phyloP scores from a whole-genome alignment of 2,113 vertebrate species.

The Peromyscus leucopus region DNA sequence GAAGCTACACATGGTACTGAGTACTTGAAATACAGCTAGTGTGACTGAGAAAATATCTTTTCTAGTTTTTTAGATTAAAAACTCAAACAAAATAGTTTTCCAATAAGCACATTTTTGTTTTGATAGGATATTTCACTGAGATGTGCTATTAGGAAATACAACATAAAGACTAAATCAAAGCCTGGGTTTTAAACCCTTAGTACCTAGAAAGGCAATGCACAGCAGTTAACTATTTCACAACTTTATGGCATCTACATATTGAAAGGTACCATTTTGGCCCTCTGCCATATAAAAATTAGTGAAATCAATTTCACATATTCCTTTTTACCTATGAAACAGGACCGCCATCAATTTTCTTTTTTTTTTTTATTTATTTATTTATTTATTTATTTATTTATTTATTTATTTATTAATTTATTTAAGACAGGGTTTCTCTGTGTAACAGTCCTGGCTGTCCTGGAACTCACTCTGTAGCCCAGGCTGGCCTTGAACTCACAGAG shows the following conservation, averaged over 20 bases:
- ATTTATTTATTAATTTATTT: too few relatives aligned
- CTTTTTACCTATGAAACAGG: neutral
- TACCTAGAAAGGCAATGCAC: neutral
- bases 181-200: neutral
- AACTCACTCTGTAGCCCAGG: too few relatives aligned
- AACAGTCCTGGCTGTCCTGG: too few relatives aligned
- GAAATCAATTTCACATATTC: neutral
- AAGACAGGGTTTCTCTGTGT: too few relatives aligned
- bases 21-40: neutral
- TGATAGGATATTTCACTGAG: slow-evolving; percentile 3
- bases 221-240: neutral
- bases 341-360: neutral
- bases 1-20: neutral
- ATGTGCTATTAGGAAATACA: neutral
- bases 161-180: neutral
- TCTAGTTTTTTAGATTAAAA: slow-evolving; percentile 41
- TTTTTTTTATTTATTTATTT: too few relatives aligned
- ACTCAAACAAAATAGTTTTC: slow-evolving; percentile 41
- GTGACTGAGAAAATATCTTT: neutral
- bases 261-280: neutral
- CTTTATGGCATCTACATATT: neutral
- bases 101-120: slow-evolving; percentile 35
- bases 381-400: too few relatives aligned
- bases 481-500: too few relatives aligned
- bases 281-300: slow-evolving; percentile 20